A percentile compares a stretch with the other conserved stretches of the same genome.
Conservation (phyloP, 2,888 invertebrate genomes). For the Phortica okadai region DNA sequence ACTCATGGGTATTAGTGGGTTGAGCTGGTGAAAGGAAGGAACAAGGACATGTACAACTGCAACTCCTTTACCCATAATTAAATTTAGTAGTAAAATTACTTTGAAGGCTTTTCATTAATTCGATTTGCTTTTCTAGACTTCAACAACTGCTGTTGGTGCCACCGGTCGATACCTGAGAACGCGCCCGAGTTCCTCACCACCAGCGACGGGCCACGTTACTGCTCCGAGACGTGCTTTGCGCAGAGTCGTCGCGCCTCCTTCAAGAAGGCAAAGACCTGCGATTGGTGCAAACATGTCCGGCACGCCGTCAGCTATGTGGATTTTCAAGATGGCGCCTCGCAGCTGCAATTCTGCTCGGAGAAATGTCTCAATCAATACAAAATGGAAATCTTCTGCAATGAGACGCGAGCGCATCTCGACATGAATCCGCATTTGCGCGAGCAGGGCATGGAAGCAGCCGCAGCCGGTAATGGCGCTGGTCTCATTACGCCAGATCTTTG, state of each 20-base stretch:
- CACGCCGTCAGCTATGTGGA: slow-evolving; percentile 95
- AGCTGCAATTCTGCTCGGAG: slow-evolving; percentile 93
- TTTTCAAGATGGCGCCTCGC: slow-evolving; percentile 93
- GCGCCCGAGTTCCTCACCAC: slow-evolving; percentile 78
- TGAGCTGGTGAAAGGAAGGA: background rate
- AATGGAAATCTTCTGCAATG: slow-evolving; percentile 97
- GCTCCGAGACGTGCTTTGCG: slow-evolving; percentile 93
- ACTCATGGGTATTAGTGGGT: background rate
- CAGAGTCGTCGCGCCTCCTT: slow-evolving; percentile 93
- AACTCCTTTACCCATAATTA: too few relatives aligned
- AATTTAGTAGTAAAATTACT: background rate
- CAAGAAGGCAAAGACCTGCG: slow-evolving; percentile 93
- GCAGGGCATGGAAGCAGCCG: slow-evolving; percentile 70
- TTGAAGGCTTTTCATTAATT: background rate
- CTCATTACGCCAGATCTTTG: slow-evolving; percentile 94
- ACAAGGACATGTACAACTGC: too few relatives aligned
- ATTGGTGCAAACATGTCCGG: slow-evolving; percentile 94
- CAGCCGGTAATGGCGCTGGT: slow-evolving; percentile 65
- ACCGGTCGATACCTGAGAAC: slow-evolving; percentile 81
- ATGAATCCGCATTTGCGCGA: slow-evolving; percentile 85
- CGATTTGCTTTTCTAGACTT: slow-evolving; percentile 75
- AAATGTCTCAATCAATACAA: slow-evolving; percentile 97
- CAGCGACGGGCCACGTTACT: slow-evolving; percentile 78
- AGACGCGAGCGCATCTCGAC: slow-evolving; percentile 93
- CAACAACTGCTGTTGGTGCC: slow-evolving; percentile 86